A percentile compares a stretch with the other conserved stretches of the same genome.
These are phyloP conservation scores for Drosophila paranaensis DNA, from an alignment of 2,888 invertebrate species.

Conservation along the genomic window DNA sequence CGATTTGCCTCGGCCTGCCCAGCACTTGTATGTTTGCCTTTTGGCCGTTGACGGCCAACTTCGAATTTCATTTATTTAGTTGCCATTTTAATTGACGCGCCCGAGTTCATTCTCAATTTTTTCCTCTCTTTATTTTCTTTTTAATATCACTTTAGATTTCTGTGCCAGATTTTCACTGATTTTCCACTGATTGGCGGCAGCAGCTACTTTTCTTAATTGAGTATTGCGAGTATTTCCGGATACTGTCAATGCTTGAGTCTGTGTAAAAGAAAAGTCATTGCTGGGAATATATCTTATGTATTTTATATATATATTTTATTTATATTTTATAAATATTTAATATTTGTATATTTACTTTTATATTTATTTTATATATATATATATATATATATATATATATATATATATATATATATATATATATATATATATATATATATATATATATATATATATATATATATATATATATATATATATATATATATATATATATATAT, in stretches of 20 bases:
- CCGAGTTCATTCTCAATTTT: conserved; percentile 35
- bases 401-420: no score
- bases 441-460: no score
- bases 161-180: conserved; percentile 32
- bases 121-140: conserved; percentile 28
- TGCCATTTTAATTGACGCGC: conserved; percentile 61
- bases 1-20: conserved; percentile 11
- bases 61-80: conserved; percentile 68
- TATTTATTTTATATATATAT: no score
- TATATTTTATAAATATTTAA: no score
- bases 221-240: neutral
- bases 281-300: neutral
- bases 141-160: conserved; percentile 54
- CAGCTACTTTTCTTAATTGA: conserved; percentile 49
- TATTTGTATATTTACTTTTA: no score
- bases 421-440: no score
- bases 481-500: neutral
- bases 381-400: no score
- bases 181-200: neutral
- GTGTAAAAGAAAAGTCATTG: neutral
- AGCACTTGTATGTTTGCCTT: conserved; percentile 70
- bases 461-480: no score
- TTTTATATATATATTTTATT: no score
- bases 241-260: no score
- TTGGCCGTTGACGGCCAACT: conserved; percentile 39